These are phyloP conservation scores for Pseudomyrmex dendroicus DNA, from an alignment of 1,140 invertebrate genomes.

Conservation along the genomic window DNA sequence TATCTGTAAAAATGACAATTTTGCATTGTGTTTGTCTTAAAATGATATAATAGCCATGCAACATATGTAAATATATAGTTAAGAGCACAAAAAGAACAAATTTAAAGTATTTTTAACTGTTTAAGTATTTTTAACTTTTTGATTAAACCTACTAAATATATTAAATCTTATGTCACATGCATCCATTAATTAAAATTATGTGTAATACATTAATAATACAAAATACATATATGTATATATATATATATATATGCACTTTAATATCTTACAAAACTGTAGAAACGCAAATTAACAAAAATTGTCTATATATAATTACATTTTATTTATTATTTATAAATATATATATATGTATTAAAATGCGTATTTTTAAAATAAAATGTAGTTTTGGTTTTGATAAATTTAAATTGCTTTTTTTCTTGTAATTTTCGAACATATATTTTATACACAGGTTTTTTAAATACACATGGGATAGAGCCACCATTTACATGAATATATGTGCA, in stretches of 20 bases:
- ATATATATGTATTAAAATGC: slow-evolving; percentile 25
- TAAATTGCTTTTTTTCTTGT: neutral
- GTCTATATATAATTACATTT: neutral
- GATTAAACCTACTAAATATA: slow-evolving; percentile 29
- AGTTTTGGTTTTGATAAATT: neutral
- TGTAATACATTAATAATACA: neutral
- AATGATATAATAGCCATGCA: slow-evolving; percentile 55
- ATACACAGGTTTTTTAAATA: slow-evolving; percentile 28
- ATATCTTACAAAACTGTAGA: neutral
- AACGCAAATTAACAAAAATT: neutral
- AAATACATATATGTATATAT: too few relatives aligned
- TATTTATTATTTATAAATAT: neutral
- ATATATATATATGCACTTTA: neutral
- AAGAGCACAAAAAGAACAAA: neutral
- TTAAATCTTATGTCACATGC: neutral
- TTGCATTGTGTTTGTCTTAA: slow-evolving; percentile 6
- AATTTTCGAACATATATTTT: slow-evolving; percentile 41
- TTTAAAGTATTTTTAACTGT: slow-evolving; percentile 20
- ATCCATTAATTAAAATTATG: slow-evolving; percentile 13
- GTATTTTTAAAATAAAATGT: slow-evolving; percentile 43
- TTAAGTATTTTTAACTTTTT: neutral
- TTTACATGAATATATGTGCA: slow-evolving; percentile 67
- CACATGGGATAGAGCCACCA: slow-evolving; percentile 78
- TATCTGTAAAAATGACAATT: slow-evolving; percentile 19
- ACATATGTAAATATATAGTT: slow-evolving; percentile 25